Conservation (phyloP, 1,140 invertebrate species). For the Plectrocnemia conspersa region DNA sequence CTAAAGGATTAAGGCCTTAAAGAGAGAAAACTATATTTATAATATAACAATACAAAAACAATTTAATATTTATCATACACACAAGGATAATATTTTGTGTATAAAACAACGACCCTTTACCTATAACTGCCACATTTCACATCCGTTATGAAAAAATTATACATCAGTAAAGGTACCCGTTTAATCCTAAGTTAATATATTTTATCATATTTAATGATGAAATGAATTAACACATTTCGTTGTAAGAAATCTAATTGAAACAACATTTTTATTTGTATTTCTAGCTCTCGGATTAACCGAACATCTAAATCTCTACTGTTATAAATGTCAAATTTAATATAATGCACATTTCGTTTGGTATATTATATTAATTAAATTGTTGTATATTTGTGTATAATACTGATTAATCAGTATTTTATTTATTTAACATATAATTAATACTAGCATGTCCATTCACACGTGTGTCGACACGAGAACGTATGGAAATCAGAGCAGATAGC, state of each 20-base stretch:
- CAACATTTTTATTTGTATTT: constrained; percentile 16
- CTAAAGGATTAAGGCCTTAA: too few species aligned
- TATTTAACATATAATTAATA: constrained; percentile 4
- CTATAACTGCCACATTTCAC: too few species aligned
- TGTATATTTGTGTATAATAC: not conserved
- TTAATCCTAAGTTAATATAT: too few species aligned
- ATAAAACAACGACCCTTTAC: too few species aligned
- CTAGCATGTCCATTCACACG: not conserved
- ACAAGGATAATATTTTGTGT: too few species aligned
- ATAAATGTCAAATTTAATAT: constrained; percentile 11
- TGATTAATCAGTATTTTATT: not conserved
- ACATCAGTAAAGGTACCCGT: too few species aligned
- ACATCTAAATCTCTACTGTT: constrained; percentile 1
- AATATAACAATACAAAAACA: too few species aligned
- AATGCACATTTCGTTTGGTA: constrained; percentile 22
- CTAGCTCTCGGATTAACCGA: not conserved
- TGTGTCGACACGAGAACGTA: too few species aligned
- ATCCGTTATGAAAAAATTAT: too few species aligned
- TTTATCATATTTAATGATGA: constrained; percentile 5
- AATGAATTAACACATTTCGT: constrained; percentile 26
- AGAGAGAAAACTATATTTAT: too few species aligned
- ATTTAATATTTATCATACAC: too few species aligned
- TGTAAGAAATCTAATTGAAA: constrained; percentile 34
- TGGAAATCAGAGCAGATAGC: too few species aligned
- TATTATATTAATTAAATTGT: not conserved